Base-by-base conservation (phyloP, 2,113 vertebrate genomes). In the Sphaerodactylus townsendi region DNA sequence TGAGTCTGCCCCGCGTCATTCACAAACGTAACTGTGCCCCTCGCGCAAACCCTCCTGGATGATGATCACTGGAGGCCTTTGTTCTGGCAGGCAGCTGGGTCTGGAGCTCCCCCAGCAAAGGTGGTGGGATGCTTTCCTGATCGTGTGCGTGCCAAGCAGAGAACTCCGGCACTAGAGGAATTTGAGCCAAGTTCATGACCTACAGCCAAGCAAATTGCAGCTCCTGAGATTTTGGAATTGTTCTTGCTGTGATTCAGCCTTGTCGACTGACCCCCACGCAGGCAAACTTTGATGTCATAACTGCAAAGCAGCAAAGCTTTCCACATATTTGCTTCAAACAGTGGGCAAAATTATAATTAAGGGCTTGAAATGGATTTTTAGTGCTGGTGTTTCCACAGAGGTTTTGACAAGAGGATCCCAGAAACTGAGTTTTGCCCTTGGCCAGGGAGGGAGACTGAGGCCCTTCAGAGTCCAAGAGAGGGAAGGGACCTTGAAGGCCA, bases 51-150 rank as follows among this genome's bases (percentile, higher is more conserved):
- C 79, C 88, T 5, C 0, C 3, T 1, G 50, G 50, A 17, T 14
- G 17, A 53, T 1, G 30, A 69, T 93, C 92, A 93, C 93, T 92
- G 93, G 91, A 93, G 93, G 81, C 89, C 89, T 83, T 92, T 59
- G 89, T 90, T 88, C 77, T 85, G n/a, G n/a, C n/a, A n/a, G 0
- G 77, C 87, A 0, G 87, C 84, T 87, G 89, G 3, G n/a, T 3
- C 0, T 28, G 39, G 53, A 59, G 68, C 76, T 78, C 56, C 90
- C 77, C 0, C 25, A 23, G 33, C 48, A 87, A 86, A 88, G 86
- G 69, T 37, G 14, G 6, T 37, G 86, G 82, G 88, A 88, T 87
- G 90, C 89, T 92, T 88, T 87, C 56, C 50, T 91, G 83, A 82
- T 74, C 86, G 65, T 86, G 72, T 23, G n/a, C 79, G 6, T 84